phyloP scores from a whole-genome alignment of 2,797 vertebrate species.

The Psittacula derbiana region DNA sequence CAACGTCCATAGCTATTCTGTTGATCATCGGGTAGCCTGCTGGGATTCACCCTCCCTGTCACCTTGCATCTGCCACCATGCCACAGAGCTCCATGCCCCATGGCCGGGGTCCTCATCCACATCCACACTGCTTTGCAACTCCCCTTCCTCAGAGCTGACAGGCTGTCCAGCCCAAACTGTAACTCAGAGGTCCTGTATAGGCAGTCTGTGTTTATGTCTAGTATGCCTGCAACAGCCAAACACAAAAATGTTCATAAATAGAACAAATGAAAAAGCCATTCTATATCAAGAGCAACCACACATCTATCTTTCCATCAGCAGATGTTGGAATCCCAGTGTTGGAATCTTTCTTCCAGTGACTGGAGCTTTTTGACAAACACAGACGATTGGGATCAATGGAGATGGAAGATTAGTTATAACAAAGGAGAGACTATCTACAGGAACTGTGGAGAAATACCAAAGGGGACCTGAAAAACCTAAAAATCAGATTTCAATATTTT shows the following conservation, averaged over 20 bases:
- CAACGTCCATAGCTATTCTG: not conserved
- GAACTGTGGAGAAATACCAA: not conserved
- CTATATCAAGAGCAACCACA: not conserved
- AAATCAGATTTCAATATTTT: not conserved
- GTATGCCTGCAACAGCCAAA: fast-evolving
- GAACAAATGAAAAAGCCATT: not conserved
- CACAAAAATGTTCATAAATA: fast-evolving
- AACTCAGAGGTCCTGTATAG: fast-evolving
- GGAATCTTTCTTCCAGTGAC: not conserved
- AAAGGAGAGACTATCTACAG: not conserved
- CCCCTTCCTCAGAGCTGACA: not conserved
- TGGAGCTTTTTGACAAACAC: not conserved
- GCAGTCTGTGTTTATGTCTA: not conserved
- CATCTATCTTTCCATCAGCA: no score
- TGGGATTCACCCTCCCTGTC: not conserved
- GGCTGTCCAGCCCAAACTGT: no score
- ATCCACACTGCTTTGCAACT: not conserved
- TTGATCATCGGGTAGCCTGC: fast-evolving
- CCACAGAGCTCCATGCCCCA: not conserved
- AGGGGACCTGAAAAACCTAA: not conserved
- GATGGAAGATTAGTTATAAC: not conserved
- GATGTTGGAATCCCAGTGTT: not conserved
- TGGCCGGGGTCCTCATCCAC: not conserved
- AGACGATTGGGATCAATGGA: not conserved
- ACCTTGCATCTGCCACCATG: not conserved